Conservation (phyloP, 2,797 vertebrate genomes). For the Liasis olivaceus region DNA sequence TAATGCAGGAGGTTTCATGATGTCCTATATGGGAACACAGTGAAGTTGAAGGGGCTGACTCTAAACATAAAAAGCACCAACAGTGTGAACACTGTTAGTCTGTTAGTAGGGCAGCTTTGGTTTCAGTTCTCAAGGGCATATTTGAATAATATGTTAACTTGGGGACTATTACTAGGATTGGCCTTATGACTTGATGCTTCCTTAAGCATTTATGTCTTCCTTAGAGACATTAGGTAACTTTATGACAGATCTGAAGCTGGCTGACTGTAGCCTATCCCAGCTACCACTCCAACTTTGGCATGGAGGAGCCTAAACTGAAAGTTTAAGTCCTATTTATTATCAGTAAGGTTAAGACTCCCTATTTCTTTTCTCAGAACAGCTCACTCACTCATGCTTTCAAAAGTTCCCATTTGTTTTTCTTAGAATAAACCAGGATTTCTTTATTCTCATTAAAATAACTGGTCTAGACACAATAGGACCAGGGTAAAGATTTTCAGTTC, state of each 20-base stretch:
- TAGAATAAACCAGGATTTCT: conserved; percentile 50
- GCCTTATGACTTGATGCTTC: conserved; percentile 18
- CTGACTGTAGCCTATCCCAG: not conserved
- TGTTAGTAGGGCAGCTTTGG: conserved; percentile 69
- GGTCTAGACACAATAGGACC: conserved; percentile 39
- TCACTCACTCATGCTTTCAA: conserved; percentile 38
- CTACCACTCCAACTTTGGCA: conserved; percentile 25
- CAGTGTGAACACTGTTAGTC: conserved; percentile 36
- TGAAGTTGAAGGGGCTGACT: not conserved
- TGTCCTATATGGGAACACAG: conserved; percentile 4
- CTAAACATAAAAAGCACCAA: conserved; percentile 39
- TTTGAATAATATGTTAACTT: conserved; percentile 57
- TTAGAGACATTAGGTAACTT: conserved; percentile 37
- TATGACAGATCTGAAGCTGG: conserved; percentile 1
- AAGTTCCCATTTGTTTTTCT: conserved; percentile 37
- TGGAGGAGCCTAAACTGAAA: conserved; percentile 17
- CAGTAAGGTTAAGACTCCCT: not conserved
- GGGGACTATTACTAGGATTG: conserved; percentile 27
- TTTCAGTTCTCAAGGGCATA: conserved; percentile 61
- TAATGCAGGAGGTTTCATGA: conserved; percentile 6
- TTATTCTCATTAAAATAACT: conserved; percentile 37
- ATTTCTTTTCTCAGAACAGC: not conserved
- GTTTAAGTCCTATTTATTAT: conserved; percentile 10
- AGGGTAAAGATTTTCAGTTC: conserved; percentile 41
- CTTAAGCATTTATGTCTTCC: conserved; percentile 43